Evolutionary conservation across 2,113 vertebrate species (phyloP), one percentile per base, ranked within the genome.

Genomic region (Enhydra lutris): DNA sequence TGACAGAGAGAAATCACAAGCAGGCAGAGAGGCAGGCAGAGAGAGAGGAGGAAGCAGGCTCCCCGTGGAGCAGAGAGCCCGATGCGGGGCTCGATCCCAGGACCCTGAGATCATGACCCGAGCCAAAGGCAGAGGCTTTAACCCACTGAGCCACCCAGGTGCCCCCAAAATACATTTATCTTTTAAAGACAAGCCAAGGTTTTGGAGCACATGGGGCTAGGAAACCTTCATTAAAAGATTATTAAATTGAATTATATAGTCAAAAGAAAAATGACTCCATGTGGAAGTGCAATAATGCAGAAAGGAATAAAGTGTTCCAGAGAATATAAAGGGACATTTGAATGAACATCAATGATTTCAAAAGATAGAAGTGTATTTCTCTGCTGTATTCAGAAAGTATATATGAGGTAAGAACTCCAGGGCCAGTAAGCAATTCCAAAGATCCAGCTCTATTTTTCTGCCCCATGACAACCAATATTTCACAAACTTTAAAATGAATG

Each of bases 341-440:
- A 93, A 89, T 45, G 21, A 36, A 89, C 31, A 83, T 39, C 36
- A 61, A 21, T 73, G 9, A 45, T 89, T 88, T 73, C 17, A 42
- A 89, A 93, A 93, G 47, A 45, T 42, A 96, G 36, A 76, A 63
- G 13, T 83, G 15, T 89, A 93, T 82, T 89, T 82, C n/a, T 93
- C 9, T 93, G 69, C 67, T 89, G 23, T 57, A 65, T 93, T 73
- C 11, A 59, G 71, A 71, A 87, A 59, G 47, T 61, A 81, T n/a
- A 71, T 42, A 74, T 45, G 26, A 31, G n/a, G 20, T 80, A 92
- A 87, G 39, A 81, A 52, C 26, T 42, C n/a, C 84, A 93, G 76
- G 36, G 57, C n/a, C 74, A 4, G 47, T 57, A 93, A 55, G 83
- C 55, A 82, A 47, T 45, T 82, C 65, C 36, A 17, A 42, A 12